Evolutionary conservation across 2,797 vertebrate genomes (phyloP).

Genomic region (Catharus ustulatus): DNA sequence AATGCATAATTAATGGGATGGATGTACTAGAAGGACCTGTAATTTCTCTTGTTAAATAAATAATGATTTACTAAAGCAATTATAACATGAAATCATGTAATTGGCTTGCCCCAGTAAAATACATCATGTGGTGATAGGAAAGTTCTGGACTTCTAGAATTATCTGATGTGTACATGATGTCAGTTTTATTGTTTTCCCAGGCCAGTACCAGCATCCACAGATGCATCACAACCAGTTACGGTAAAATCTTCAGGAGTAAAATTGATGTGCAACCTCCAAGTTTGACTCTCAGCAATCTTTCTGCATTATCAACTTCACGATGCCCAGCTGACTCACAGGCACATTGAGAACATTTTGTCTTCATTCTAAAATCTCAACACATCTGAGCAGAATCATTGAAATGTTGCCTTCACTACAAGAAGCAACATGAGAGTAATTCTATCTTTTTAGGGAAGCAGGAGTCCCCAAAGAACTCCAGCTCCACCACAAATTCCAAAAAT

Average conservation of each 20-base stretch:
- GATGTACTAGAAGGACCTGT: background rate
- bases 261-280: background rate
- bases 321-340: background rate
- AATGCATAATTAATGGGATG: background rate
- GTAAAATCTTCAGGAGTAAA: background rate
- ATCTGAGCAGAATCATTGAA: background rate
- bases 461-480: background rate
- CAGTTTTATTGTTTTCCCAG: background rate
- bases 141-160: background rate
- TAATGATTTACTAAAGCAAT: background rate
- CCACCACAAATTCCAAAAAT: background rate
- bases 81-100: background rate
- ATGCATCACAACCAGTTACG: background rate
- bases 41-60: background rate
- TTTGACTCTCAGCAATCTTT: background rate
- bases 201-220: background rate
- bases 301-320: background rate
- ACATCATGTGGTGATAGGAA: background rate
- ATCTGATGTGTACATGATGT: background rate
- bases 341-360: background rate
- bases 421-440: background rate
- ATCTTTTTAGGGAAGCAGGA: fast-evolving
- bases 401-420: background rate
- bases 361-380: background rate
- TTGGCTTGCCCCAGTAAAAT: background rate